These are phyloP conservation scores for Burhinus oedicnemus DNA, from an alignment of 2,113 vertebrate species.

Conservation along the genomic window DNA sequence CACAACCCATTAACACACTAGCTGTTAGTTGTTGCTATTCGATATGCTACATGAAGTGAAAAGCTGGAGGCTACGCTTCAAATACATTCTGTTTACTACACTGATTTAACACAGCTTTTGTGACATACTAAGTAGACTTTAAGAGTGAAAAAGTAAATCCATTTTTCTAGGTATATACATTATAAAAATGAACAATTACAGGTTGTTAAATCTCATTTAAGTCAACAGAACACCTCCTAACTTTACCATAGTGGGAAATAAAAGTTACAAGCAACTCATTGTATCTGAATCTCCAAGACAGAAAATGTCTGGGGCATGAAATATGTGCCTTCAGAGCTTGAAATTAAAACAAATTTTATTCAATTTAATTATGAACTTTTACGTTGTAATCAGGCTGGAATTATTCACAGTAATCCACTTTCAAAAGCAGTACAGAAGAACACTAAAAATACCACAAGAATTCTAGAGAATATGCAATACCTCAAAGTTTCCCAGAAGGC, in stretches of 20 bases:
- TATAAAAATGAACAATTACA: background rate
- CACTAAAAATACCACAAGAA: constrained; percentile 36
- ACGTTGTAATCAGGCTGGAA: background rate
- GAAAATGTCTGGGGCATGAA: background rate
- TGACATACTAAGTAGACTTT: background rate
- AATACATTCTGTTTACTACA: background rate
- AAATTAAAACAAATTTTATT: constrained; percentile 36
- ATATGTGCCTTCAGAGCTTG: background rate
- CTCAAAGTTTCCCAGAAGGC: constrained; percentile 99
- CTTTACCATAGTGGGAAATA: background rate
- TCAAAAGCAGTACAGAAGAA: constrained; percentile 5
- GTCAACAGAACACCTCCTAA: background rate
- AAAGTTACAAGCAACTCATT: background rate
- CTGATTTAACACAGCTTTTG: background rate
- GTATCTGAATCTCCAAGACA: background rate
- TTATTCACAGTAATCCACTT: background rate
- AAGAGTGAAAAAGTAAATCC: background rate
- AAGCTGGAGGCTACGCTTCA: background rate
- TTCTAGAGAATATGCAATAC: constrained; percentile 75
- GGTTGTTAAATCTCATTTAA: background rate
- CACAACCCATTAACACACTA: rapidly evolving
- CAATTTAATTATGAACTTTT: constrained; percentile 2
- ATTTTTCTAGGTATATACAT: background rate
- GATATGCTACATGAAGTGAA: background rate
- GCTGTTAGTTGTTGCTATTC: background rate